Base-by-base conservation (phyloP, 1,140 invertebrate genomes). In the Aleiodes sp. region DNA sequence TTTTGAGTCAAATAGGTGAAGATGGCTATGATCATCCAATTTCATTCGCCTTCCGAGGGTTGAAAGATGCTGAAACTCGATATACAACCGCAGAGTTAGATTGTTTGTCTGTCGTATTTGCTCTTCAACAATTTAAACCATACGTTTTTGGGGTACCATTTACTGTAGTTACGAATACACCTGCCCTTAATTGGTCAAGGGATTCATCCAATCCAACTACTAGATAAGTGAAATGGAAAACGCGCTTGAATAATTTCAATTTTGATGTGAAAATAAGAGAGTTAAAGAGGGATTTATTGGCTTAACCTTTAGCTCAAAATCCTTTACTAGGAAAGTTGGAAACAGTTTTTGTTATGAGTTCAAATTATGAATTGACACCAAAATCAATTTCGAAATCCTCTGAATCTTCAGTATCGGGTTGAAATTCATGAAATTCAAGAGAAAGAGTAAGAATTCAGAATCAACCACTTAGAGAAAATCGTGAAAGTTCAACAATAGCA, bases 61-160 rank as follows among this genome's bases (percentile, higher is more conserved):
- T 80, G 8, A 78, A 61, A 24, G 33, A 57, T 10, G 8, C 70
- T 4, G 84, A 88, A 77, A 66, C 33, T 26, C 80, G 80, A 9
- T 43, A 74, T 3, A 14, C 75, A 14, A 75, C 76, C 4, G 82
- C 75, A 1, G 76, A 77, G 37, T 66, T 69, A 8, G 84, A 86
- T 75, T 72, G 69, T 26, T 63, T 86, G 9, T 83, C 78, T 8
- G 57, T 84, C 8, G 46, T 88, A 0, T 85, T 79, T 75, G 84
- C 80, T 0, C 76, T 84, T 1, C 82, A 87, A 73, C 78, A 83
- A 33, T 89, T 86, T 73, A 67, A 76, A 71, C 80, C 75, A 46
- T 90, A 86, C 72, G 56, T 89, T 3, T 84, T 81, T 61, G 85
- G 83, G 7, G 78, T 65, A 24, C 75, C 82, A 46, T 89, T 90